Conservation (phyloP, 2,113 vertebrate species). For the Agapornis roseicollis region DNA sequence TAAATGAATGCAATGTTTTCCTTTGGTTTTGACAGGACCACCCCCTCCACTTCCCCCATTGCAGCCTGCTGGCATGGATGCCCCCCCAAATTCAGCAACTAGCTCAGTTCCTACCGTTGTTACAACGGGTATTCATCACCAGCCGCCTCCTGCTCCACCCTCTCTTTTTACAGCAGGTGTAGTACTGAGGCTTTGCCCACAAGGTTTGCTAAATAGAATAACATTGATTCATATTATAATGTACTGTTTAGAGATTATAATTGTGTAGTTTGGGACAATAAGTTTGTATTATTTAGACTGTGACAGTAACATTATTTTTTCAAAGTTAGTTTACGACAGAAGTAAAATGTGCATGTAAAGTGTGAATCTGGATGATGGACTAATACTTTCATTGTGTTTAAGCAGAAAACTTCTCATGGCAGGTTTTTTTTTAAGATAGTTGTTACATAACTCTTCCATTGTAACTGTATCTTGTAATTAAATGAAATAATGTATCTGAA, state of each 20-base stretch:
- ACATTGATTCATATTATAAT: constrained; percentile 48
- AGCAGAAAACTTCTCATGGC: not conserved
- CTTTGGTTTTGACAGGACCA: constrained; percentile 81
- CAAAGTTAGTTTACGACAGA: not conserved
- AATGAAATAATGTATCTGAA: not conserved
- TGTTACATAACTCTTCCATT: not conserved
- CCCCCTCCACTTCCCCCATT: constrained; percentile 93
- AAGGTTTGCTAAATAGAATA: constrained; percentile 70
- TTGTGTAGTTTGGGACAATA: not conserved
- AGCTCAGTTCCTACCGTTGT: constrained; percentile 95
- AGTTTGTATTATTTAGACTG: not conserved
- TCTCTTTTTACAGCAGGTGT: constrained; percentile 89
- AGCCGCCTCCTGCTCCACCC: constrained; percentile 85
- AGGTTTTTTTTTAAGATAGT: not conserved
- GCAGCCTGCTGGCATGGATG: constrained; percentile 93
- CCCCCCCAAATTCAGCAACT: constrained; percentile 91
- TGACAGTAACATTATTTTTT: not conserved
- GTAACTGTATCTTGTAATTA: not conserved
- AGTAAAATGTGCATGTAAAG: not conserved
- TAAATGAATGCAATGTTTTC: not conserved
- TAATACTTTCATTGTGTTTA: not conserved
- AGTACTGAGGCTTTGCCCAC: constrained; percentile 72
- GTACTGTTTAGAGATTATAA: not conserved
- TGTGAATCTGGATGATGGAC: not conserved
- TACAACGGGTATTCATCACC: constrained; percentile 91